A percentile compares a stretch with the other conserved stretches of the same genome.
Conservation (phyloP, 2,888 invertebrate genomes). For the Nezara viridula region DNA sequence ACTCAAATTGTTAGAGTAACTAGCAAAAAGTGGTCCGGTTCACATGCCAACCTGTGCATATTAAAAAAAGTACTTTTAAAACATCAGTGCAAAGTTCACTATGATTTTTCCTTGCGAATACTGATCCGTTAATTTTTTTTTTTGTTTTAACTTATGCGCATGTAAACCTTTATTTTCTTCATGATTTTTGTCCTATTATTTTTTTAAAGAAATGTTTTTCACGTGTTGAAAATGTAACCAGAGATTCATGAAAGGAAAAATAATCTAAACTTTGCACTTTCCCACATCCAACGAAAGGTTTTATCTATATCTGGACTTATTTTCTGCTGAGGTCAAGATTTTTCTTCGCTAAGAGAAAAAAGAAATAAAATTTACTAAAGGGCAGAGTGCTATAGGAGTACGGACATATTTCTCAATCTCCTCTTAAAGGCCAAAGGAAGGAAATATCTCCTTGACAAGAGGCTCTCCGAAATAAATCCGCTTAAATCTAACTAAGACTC, state of each 20-base stretch:
- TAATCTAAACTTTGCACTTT: not conserved
- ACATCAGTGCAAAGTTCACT: no score
- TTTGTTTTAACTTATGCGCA: no score
- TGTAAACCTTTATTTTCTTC: no score
- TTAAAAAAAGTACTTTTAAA: no score
- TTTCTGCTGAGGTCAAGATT: not conserved
- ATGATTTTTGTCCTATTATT: no score
- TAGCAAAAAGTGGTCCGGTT: no score
- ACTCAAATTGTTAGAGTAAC: no score
- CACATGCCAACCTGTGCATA: no score
- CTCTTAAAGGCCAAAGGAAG: constrained; percentile 1
- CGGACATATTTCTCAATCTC: not conserved
- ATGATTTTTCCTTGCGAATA: no score
- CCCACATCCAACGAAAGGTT: not conserved
- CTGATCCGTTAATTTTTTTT: no score
- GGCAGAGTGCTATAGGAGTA: constrained; percentile 34
- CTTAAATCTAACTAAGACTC: constrained; percentile 26
- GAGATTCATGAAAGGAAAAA: not conserved
- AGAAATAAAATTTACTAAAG: constrained; percentile 37
- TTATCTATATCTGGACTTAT: constrained; percentile 3
- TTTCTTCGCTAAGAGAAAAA: constrained; percentile 17
- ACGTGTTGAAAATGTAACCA: not conserved
- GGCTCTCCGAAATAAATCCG: constrained; percentile 18
- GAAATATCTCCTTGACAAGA: not conserved
- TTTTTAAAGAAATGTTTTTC: no score